Evolutionary conservation across 1,140 invertebrate species (phyloP).

Genomic region (Tetramorium simillimum): DNA sequence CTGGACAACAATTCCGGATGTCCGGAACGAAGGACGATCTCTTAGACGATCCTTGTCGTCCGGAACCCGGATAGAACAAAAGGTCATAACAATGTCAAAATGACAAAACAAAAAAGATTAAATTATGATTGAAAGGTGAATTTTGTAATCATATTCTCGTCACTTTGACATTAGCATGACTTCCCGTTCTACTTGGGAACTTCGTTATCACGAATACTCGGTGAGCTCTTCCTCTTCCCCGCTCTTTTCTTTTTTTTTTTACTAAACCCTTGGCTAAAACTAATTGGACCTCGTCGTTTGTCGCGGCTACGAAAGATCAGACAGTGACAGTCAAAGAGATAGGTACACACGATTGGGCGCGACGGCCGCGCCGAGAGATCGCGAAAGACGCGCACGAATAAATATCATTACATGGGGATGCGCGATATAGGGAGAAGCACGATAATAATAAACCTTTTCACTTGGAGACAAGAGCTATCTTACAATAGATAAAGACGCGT

Average conservation of each 20-base stretch:
- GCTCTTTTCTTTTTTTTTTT: neutral
- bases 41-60: neutral
- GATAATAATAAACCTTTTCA: slow-evolving; percentile 64
- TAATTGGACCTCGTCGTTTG: slow-evolving; percentile 52
- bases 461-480: slow-evolving; percentile 66
- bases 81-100: too few species aligned
- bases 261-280: slow-evolving; percentile 28
- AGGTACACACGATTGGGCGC: neutral
- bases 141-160: too few species aligned
- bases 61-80: neutral
- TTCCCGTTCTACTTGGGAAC: too few species aligned
- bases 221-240: neutral
- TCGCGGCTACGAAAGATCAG: slow-evolving; percentile 41
- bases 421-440: slow-evolving; percentile 36
- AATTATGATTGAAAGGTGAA: too few species aligned
- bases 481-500: slow-evolving; percentile 66
- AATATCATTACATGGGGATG: slow-evolving; percentile 28
- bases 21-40: neutral
- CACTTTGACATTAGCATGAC: too few species aligned
- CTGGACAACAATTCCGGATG: neutral
- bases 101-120: too few species aligned
- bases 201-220: neutral
- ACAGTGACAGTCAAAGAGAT: slow-evolving; percentile 21
- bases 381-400: slow-evolving; percentile 41
- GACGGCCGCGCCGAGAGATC: slow-evolving; percentile 16